phyloP scores from a whole-genome alignment of 2,113 vertebrate genomes.

The Corythornis vintsioides region DNA sequence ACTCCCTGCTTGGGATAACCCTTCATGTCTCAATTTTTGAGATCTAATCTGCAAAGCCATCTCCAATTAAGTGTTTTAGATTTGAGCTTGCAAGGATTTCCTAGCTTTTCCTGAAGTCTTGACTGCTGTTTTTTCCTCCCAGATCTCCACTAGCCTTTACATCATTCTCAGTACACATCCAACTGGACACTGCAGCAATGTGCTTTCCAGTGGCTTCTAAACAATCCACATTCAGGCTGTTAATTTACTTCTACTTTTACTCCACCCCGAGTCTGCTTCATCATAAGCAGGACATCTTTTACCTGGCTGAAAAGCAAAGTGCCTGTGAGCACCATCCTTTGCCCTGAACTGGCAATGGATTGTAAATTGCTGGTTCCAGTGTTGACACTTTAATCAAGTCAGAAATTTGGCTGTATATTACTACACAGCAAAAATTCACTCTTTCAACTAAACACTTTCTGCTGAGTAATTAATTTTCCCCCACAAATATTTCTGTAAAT shows the following conservation, averaged over 20 bases:
- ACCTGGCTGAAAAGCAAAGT: background rate
- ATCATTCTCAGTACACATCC: background rate
- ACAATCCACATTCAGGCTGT: background rate
- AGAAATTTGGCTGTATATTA: background rate
- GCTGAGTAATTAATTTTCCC: conserved; percentile 22
- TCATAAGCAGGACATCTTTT: background rate
- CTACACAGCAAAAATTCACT: background rate
- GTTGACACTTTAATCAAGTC: conserved; percentile 10
- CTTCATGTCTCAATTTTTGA: background rate
- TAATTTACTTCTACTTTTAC: conserved; percentile 7
- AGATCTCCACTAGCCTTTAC: background rate
- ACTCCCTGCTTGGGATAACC: background rate
- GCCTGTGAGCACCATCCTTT: background rate
- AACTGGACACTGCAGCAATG: background rate
- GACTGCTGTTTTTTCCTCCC: background rate
- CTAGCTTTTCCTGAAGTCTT: background rate
- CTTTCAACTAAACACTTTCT: conserved; percentile 38
- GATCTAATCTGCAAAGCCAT: background rate
- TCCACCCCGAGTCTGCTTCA: background rate
- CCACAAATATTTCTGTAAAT: background rate
- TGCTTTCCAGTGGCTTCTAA: conserved; percentile 18
- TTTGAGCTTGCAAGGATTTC: background rate
- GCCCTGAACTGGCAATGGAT: background rate
- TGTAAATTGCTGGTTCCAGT: background rate
- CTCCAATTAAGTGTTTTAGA: background rate